Base-by-base conservation (phyloP, 1,140 invertebrate species). In the Mycetomoellerius zeteki region DNA sequence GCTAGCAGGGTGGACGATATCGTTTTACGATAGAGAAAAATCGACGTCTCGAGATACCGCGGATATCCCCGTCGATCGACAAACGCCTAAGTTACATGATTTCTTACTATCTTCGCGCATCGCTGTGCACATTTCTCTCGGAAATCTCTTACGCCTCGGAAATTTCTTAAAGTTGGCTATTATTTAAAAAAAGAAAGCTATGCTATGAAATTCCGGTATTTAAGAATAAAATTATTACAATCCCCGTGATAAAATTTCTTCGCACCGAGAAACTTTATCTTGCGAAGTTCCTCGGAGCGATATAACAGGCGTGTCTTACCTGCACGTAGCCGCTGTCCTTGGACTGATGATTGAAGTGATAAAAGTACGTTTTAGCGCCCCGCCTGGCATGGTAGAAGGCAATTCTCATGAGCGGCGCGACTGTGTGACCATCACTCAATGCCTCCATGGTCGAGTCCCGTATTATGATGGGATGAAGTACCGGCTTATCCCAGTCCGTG, bases 401-500 rank as follows among this genome's bases (percentile, higher is more conserved):
- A 2, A 97, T 96, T 65, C 96, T 95, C 87, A 98, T 96, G 60
- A 97, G 95, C 0, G 97, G 97, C 1, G 97, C 97, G 3, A 97
- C 97, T 88, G 97, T 96, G 93, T 97, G 97, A 0, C 97, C 98
- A 93, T 99, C 98, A 92, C 97, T 97, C 1, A 99, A 95, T 4
- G 98, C 97, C 91, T 98, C 98, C 94, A 99, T 97, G 0, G 98
- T 98, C 19, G 97, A 97, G 93, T 99, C 98, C 12, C 98, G 95
- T 65, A 98, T 96, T 93, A 97, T 98, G 92, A 98, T 97, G 0
- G 98, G 98, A 93, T 98, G 98, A 75, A 97, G 96, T 37, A 97
- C 98, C 5, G 98, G 97, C 90, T 98, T 97, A 93, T 98, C 97
- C 98, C 98, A 99, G 94, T 99, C 98, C 50, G 98, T 98, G 95